Percentiles rank a stretch among this genome's conserved stretches.
Evolutionary conservation across 2,888 invertebrate genomes (phyloP).

Genomic region (Stenodema calcarata): DNA sequence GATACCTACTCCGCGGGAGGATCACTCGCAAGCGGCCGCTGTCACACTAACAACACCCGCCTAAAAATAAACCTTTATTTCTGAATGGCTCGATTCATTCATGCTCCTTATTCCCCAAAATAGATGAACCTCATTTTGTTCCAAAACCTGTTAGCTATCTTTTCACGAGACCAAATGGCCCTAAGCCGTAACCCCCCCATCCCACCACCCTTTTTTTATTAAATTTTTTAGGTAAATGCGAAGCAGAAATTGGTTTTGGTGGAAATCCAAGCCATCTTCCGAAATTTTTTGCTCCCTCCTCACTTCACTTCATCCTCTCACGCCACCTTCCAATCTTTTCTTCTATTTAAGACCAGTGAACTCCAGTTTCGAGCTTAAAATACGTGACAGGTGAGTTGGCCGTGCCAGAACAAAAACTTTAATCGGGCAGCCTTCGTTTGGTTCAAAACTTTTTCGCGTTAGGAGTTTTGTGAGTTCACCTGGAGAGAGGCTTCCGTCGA

Average conservation of each 20-base stretch:
- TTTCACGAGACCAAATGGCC: not conserved
- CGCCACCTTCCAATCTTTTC: not conserved
- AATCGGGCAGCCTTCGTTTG: not conserved
- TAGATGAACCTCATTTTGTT: constrained; percentile 12
- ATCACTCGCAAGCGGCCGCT: not conserved
- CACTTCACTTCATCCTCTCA: not conserved
- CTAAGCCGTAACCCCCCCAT: too few relatives aligned
- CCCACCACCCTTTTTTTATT: not conserved
- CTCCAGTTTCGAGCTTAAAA: constrained; percentile 10
- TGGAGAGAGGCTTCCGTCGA: not conserved
- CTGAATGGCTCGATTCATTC: constrained; percentile 42
- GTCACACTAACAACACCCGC: constrained; percentile 9
- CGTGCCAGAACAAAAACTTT: constrained; percentile 1
- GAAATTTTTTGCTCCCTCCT: not conserved
- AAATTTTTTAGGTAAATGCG: not conserved
- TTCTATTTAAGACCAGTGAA: not conserved
- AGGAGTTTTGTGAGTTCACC: not conserved
- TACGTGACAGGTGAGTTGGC: constrained; percentile 23
- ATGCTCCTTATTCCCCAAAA: constrained; percentile 33
- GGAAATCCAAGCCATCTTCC: not conserved
- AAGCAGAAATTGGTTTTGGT: not conserved
- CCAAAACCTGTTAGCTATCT: not conserved
- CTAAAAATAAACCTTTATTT: constrained; percentile 39
- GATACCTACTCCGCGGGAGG: not conserved
- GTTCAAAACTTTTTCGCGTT: not conserved